Evolutionary conservation across 2,888 invertebrate species (phyloP).

Genomic region (Dastarcus helophoroides): DNA sequence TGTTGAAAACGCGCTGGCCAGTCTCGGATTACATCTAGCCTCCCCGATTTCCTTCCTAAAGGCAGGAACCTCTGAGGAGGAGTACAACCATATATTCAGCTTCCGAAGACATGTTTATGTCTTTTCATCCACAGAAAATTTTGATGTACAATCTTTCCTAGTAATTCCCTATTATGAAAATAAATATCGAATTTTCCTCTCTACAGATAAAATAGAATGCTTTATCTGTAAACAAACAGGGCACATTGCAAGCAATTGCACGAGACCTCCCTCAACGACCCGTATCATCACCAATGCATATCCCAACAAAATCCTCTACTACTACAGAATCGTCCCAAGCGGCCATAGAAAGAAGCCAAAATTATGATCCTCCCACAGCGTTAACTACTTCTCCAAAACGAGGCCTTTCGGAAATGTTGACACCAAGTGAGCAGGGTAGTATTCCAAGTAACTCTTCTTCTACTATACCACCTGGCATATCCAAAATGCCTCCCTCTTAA

Average conservation of each 20-base stretch:
- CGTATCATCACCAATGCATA: no score
- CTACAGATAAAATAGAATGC: conserved; percentile 9
- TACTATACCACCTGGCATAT: no score
- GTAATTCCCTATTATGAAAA: conserved; percentile 7
- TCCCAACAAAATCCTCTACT: no score
- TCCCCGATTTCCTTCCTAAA: conserved; percentile 6
- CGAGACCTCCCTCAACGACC: no score
- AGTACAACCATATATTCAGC: conserved; percentile 8
- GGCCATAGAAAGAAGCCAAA: no score
- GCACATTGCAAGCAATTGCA: conserved; percentile 7
- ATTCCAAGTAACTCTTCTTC: no score
- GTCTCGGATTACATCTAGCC: conserved; percentile 6
- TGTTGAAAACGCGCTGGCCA: conserved; percentile 3
- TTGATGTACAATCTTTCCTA: conserved; percentile 7
- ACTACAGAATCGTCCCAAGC: no score
- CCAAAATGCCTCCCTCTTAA: no score
- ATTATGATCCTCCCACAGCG: no score
- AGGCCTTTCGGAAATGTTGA: no score
- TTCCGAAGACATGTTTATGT: conserved; percentile 8
- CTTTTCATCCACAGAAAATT: conserved; percentile 4
- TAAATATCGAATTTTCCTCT: conserved; percentile 8
- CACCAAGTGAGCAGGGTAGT: no score
- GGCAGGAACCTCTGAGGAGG: conserved; percentile 8
- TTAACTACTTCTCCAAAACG: no score
- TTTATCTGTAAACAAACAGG: conserved; percentile 10